Evolutionary conservation across 37 sponge, comb jelly and placozoan species (phyloP), one percentile per base, ranked within the genome.

Genomic region (Ephydatia muelleri): DNA sequence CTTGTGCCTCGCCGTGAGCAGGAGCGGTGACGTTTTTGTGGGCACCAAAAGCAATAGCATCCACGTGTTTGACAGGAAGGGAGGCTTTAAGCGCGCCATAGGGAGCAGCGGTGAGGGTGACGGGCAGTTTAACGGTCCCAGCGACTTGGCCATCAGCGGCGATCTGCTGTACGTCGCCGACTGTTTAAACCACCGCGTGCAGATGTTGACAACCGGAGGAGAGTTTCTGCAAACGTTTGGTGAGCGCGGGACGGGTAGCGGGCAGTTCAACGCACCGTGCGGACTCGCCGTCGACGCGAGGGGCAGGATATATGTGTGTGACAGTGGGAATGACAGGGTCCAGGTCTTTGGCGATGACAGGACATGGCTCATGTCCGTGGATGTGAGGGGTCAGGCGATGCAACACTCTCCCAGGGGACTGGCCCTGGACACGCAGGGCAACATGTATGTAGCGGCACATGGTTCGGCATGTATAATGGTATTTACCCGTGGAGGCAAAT

Each of bases 271-370:
- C 26, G 23, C 30, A 0, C 84, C 84, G 9, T 40, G 38, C 3
- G 67, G 65, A 40, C 38, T 84, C 11, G 77, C 64, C 16, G 34
- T 84, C 23, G 43, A 75, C 77, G 8, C 21, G 9, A 39, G 65
- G 0, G 84, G 77, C 32, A 66, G 6, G 4, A 76, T 84, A 29
- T 84, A 40, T 36, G 84, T 84, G 12, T 40, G 71, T 37, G 84
- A 84, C 65, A 27, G 76, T 3, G 27, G 16, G 3, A 84, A 84
- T 27, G 30, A 84, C 9, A 37, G 84, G 25, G 25, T 84, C 68
- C 84, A 84, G 37, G 31, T 27, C 77, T 84, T 84, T 65, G 57
- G 3, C 2, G 14, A 49, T 11, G 49, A 83, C 3, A 57, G 83
- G 12, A 22, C 26, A 6, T 29, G 28, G n/a, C 22, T 83, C 1